Evolutionary conservation across 2,888 invertebrate genomes (phyloP).

Genomic region (Priocnemis perturbator): DNA sequence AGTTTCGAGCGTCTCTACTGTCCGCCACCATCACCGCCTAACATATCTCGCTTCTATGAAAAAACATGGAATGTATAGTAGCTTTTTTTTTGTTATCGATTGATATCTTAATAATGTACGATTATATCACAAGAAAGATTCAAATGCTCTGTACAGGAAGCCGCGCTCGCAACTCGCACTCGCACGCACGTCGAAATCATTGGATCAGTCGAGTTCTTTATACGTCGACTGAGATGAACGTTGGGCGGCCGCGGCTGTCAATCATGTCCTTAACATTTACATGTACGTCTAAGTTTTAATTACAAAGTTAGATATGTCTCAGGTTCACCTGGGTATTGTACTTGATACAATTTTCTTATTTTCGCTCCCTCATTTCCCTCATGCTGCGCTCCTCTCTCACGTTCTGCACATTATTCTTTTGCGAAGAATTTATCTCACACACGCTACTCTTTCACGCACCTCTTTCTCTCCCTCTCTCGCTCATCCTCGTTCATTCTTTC

Average conservation of each 20-base stretch:
- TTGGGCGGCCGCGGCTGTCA: too few relatives aligned
- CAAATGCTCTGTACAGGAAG: slow-evolving; percentile 73
- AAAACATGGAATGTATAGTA: slow-evolving; percentile 60
- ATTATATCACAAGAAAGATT: slow-evolving; percentile 76
- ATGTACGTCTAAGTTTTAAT: slow-evolving; percentile 66
- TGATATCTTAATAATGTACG: slow-evolving; percentile 70
- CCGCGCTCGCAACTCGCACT: slow-evolving; percentile 43
- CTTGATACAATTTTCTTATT: slow-evolving; percentile 65
- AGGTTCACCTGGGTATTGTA: slow-evolving; percentile 74
- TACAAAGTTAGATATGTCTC: slow-evolving; percentile 75
- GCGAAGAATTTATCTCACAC: neutral
- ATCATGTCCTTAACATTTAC: slow-evolving; percentile 47
- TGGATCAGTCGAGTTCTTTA: neutral
- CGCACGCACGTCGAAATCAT: slow-evolving; percentile 16
- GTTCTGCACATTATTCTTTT: neutral
- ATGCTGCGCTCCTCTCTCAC: neutral
- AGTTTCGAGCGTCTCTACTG: neutral
- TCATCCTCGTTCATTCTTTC: neutral
- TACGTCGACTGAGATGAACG: too few relatives aligned
- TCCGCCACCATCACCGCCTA: too few relatives aligned
- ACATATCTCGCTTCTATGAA: slow-evolving; percentile 46
- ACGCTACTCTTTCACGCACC: neutral
- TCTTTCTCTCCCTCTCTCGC: slow-evolving; percentile 1
- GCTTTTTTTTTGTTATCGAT: slow-evolving; percentile 47
- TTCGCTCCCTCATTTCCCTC: neutral